These are phyloP conservation scores for Pelobates cultripes DNA, from an alignment of 2,797 vertebrate genomes.

Conservation along the genomic window DNA sequence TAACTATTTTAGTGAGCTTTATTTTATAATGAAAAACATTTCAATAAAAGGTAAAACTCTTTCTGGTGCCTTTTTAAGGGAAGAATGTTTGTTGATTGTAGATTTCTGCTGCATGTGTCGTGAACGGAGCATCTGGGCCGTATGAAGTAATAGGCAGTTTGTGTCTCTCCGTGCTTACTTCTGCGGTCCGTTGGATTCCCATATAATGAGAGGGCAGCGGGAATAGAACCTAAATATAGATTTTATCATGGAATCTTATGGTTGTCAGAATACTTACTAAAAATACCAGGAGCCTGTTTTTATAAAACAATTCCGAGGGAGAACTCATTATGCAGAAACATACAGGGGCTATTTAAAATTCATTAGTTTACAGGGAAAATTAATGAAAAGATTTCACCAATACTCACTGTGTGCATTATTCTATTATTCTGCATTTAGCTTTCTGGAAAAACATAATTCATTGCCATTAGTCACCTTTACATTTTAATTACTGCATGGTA, in stretches of 20 bases:
- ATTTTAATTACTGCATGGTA: too few species aligned
- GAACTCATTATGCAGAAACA: background rate
- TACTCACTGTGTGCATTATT: background rate
- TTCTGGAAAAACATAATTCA: background rate
- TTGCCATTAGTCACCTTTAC: too few species aligned
- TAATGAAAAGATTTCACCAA: background rate
- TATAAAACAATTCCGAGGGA: background rate
- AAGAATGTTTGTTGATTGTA: too few species aligned
- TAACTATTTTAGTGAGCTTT: too few species aligned
- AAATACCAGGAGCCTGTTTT: background rate
- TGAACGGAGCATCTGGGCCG: too few species aligned
- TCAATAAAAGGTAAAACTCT: background rate
- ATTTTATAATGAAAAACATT: background rate
- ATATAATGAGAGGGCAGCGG: background rate
- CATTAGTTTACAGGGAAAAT: background rate
- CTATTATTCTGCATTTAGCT: background rate
- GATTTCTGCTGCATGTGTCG: background rate
- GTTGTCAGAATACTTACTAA: background rate
- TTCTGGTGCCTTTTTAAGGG: background rate
- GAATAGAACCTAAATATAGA: slow-evolving; percentile 13
- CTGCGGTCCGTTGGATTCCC: background rate
- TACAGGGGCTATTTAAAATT: background rate
- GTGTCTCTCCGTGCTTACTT: background rate
- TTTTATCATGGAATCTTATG: slow-evolving; percentile 2
- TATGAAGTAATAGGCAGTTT: too few species aligned